A percentile compares a stretch with the other conserved stretches of the same genome.
Conservation (phyloP, 2,113 vertebrate genomes). For the Aptenodytes forsteri region DNA sequence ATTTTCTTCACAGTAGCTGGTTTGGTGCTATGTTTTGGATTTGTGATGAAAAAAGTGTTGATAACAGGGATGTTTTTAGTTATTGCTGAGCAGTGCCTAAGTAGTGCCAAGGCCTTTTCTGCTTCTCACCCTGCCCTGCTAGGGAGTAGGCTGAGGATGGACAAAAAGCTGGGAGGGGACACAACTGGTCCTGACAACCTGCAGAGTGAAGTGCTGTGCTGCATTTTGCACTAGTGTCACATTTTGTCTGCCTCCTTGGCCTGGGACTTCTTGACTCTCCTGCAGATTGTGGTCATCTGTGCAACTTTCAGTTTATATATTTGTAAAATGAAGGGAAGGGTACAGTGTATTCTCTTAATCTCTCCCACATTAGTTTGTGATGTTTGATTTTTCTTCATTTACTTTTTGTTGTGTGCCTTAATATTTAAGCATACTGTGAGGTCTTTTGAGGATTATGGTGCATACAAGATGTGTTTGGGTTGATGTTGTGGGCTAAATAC, state of each 20-base stretch:
- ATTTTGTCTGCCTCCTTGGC: not conserved
- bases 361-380: not conserved
- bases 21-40: not conserved
- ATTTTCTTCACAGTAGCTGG: not conserved
- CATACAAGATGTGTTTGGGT: not conserved
- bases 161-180: not conserved
- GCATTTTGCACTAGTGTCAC: not conserved
- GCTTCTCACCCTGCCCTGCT: not conserved
- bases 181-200: not conserved
- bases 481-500: not conserved
- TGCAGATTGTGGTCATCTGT: no score
- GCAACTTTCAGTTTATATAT: not conserved
- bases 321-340: not conserved
- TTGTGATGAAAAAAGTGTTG: not conserved
- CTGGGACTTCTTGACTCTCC: not conserved
- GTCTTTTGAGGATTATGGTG: not conserved
- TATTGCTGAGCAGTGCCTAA: not conserved
- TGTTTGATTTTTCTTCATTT: not conserved
- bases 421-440: not conserved
- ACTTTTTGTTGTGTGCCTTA: not conserved
- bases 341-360: not conserved
- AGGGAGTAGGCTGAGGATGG: not conserved
- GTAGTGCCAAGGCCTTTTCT: not conserved
- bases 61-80: not conserved
- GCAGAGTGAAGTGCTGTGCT: not conserved